Conservation (phyloP, 2,888 invertebrate species). For the Pasiphila rectangulata region DNA sequence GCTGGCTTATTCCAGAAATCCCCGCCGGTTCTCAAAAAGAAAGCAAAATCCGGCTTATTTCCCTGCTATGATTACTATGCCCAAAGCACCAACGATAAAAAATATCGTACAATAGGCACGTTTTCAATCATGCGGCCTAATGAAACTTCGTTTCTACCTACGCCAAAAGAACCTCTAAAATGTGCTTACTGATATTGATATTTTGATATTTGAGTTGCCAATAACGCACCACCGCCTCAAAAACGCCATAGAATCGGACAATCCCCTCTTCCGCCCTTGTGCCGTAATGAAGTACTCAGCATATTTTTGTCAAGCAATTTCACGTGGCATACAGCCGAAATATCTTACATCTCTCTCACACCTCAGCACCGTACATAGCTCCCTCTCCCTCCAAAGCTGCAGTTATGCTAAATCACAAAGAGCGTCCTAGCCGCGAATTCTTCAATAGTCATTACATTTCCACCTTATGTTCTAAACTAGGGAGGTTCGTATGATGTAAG, state of each 20-base stretch:
- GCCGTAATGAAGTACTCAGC: background rate
- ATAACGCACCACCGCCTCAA: too few relatives aligned
- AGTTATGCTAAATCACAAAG: constrained; percentile 31
- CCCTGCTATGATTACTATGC: too few relatives aligned
- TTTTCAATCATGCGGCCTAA: too few relatives aligned
- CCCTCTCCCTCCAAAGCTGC: constrained; percentile 8
- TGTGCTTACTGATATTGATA: too few relatives aligned
- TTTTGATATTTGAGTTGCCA: too few relatives aligned
- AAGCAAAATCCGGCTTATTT: too few relatives aligned
- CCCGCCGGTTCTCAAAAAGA: too few relatives aligned
- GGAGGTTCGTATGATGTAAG: constrained; percentile 9
- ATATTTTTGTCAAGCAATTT: constrained; percentile 15
- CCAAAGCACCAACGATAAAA: too few relatives aligned
- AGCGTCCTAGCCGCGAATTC: constrained; percentile 28
- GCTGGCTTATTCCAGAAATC: too few relatives aligned
- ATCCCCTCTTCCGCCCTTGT: background rate
- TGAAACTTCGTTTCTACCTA: too few relatives aligned
- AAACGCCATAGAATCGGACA: background rate
- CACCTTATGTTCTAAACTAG: constrained; percentile 25
- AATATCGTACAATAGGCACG: too few relatives aligned
- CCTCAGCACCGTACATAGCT: background rate
- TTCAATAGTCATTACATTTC: constrained; percentile 33
- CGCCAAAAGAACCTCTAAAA: too few relatives aligned
- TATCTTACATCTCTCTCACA: background rate
- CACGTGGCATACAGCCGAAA: constrained; percentile 15